Conservation (phyloP, 2,113 vertebrate species). For the Chloroceryle aenea region DNA sequence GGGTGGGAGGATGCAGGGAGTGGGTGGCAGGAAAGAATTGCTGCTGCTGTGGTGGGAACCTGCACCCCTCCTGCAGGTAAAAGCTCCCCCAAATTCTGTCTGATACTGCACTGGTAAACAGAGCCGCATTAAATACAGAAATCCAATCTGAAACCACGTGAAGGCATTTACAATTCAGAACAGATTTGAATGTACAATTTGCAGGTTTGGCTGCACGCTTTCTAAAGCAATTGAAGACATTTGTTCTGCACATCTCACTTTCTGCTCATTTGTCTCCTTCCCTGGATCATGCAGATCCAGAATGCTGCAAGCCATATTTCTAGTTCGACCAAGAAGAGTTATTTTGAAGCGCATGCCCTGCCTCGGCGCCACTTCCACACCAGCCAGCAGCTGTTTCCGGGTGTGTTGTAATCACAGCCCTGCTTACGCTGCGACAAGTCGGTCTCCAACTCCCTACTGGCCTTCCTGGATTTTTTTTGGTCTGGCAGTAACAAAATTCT, state of each 20-base stretch:
- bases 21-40: not conserved
- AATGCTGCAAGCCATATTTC: not conserved
- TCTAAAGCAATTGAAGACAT: not conserved
- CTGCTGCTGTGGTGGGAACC: not conserved
- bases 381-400: not conserved
- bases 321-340: not conserved
- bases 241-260: not conserved
- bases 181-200: not conserved
- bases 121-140: not conserved
- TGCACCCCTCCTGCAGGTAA: not conserved
- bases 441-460: not conserved
- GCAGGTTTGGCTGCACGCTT: not conserved
- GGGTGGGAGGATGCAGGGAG: not conserved
- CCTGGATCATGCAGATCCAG: not conserved
- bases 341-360: not conserved
- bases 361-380: not conserved
- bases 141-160: not conserved
- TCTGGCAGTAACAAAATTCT: not conserved
- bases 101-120: not conserved
- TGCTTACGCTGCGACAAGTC: fast-evolving
- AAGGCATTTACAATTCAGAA: not conserved
- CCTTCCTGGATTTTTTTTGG: not conserved
- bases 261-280: not conserved
- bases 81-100: not conserved
- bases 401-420: not conserved